A percentile compares a stretch with the other conserved stretches of the same genome.
phyloP scores from a whole-genome alignment of 2,888 invertebrate species.

The Julus scanicus region DNA sequence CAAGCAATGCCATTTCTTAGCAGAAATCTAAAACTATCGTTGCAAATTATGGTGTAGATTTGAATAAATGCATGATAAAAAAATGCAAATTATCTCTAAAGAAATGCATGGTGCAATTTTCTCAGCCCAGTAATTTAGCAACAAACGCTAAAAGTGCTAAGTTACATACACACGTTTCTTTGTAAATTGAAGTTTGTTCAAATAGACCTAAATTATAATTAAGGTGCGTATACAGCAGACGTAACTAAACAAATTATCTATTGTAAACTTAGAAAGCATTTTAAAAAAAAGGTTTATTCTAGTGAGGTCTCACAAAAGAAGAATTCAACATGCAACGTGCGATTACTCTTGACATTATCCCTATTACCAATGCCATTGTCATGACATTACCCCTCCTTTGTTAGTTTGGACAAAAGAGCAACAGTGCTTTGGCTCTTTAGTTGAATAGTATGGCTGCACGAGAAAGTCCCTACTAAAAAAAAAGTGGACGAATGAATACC shows the following conservation, averaged over 20 bases:
- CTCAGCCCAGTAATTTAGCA: not conserved
- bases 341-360: not conserved
- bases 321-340: slow-evolving; percentile 3
- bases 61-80: too few relatives aligned
- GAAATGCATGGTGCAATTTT: not conserved
- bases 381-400: slow-evolving; percentile 10
- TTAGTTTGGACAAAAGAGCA: not conserved
- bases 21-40: too few relatives aligned
- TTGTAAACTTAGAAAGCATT: not conserved
- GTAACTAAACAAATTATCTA: not conserved
- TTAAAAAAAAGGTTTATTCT: not conserved
- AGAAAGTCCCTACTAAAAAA: not conserved
- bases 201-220: not conserved
- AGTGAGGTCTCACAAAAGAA: not conserved
- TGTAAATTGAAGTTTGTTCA: not conserved
- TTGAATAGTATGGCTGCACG: not conserved
- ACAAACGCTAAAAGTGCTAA: not conserved
- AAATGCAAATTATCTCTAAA: too few relatives aligned
- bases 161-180: not conserved
- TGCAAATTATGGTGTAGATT: too few relatives aligned
- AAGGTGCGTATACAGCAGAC: not conserved
- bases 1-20: too few relatives aligned
- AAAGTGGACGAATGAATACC: not conserved
- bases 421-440: not conserved
- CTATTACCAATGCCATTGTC: slow-evolving; percentile 2